A percentile compares a stretch with the other conserved stretches of the same genome.
Evolutionary conservation across 2,797 vertebrate species (phyloP).

Genomic region (Galagoides demidoff): DNA sequence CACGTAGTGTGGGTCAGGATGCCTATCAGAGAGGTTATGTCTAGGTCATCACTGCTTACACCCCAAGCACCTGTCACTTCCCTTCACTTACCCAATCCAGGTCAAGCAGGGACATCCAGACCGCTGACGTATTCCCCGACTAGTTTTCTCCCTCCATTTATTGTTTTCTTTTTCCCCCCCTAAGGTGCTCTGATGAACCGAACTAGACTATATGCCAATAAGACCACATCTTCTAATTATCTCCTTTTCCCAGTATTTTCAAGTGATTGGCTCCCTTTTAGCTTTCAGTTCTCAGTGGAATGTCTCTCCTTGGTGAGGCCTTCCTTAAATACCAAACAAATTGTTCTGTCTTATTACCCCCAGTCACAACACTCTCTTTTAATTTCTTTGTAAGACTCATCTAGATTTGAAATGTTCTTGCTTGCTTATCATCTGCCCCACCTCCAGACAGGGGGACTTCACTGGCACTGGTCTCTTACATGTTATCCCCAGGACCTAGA

Average conservation of each 20-base stretch:
- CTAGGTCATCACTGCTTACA: not conserved
- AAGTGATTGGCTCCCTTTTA: not conserved
- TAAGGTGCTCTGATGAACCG: not conserved
- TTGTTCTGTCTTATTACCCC: not conserved
- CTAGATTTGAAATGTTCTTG: not conserved
- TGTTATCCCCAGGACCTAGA: not conserved
- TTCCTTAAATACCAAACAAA: not conserved
- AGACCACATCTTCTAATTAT: not conserved
- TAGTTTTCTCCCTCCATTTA: not conserved
- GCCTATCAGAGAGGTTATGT: not conserved
- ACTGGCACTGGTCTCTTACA: not conserved
- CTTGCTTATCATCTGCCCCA: not conserved
- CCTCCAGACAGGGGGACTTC: not conserved
- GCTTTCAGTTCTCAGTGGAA: not conserved
- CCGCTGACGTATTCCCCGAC: not conserved
- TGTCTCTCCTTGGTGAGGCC: not conserved
- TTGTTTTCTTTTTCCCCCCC: not conserved
- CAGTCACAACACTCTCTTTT: not conserved
- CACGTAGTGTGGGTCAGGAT: rapidly evolving
- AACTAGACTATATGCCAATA: not conserved
- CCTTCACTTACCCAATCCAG: not conserved
- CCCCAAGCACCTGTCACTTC: not conserved
- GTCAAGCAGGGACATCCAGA: not conserved
- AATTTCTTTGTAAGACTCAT: not conserved
- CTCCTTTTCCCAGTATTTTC: not conserved